Evolutionary conservation across 1,140 invertebrate species (phyloP).

Genomic region (Bombus terrestris): DNA sequence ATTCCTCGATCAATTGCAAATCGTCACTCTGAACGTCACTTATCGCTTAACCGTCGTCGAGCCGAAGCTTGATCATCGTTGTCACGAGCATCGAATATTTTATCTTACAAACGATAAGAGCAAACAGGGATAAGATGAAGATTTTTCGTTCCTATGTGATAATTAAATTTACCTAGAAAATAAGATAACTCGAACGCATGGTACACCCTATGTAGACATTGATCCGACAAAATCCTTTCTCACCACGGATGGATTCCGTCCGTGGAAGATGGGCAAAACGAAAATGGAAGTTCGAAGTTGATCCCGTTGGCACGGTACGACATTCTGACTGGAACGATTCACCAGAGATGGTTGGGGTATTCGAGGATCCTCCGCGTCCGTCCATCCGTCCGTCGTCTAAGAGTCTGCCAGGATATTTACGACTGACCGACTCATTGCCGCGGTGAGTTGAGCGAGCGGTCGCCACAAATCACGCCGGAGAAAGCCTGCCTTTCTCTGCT

Average conservation of each 20-base stretch:
- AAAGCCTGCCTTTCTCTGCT: slow-evolving; percentile 81
- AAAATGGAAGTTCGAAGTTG: not conserved
- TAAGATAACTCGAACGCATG: slow-evolving; percentile 27
- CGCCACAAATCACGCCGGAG: slow-evolving; percentile 81
- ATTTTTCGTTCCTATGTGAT: too few relatives aligned
- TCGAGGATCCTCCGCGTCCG: slow-evolving; percentile 34
- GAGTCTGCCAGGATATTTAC: slow-evolving; percentile 79
- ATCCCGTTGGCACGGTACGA: not conserved
- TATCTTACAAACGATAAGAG: not conserved
- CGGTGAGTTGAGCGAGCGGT: slow-evolving; percentile 81
- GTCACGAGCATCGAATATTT: not conserved
- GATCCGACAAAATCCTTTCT: not conserved
- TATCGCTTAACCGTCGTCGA: not conserved
- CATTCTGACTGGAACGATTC: not conserved
- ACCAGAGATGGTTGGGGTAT: not conserved
- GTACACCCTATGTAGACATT: not conserved
- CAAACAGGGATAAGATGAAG: too few relatives aligned
- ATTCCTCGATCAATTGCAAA: not conserved
- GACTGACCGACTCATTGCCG: slow-evolving; percentile 82
- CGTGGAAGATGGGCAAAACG: not conserved
- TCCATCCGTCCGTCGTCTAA: slow-evolving; percentile 70
- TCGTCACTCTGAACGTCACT: not conserved
- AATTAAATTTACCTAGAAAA: too few relatives aligned
- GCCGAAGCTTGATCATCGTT: not conserved
- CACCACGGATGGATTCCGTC: not conserved